Base-by-base conservation (phyloP, 2,888 invertebrate genomes). In the Drosophila dives region DNA sequence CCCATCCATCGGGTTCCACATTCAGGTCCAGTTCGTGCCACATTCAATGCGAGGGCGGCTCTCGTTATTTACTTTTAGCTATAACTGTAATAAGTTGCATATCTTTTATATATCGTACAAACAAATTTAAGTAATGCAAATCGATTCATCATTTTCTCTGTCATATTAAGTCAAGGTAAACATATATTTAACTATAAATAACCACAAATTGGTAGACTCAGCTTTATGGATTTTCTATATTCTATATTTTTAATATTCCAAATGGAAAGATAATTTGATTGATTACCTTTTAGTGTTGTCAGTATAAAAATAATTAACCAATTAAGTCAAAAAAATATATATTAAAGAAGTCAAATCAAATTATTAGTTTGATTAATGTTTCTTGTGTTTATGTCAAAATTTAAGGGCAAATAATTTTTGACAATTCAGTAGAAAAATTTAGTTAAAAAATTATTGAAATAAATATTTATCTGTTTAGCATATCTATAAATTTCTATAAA, bases 11-110 rank as follows among this genome's bases (percentile, higher is more conserved):
- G 36, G 26, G 36, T n/a, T 45, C 20, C 45, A 45, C 20, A 15
- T 45, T n/a, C 54, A 65, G 75, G 85, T 74, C 77, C 79, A 83
- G 67, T 82, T 84, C 83, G 86, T 83, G 85, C 79, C 75, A 71
- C 77, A 76, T 82, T 76, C 82, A 82, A 56, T 68, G 70, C 84
- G 86, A 85, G 86, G 85, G 86, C 20, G 54, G 68, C 20, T 5
- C 26, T 38, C 23, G 34, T 5, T 8, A 15, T 53, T 53, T 10
- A 17, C 50, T 11, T 3, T n/a, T 11, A 29, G 3, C 15, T 23
- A 15, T 8, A 8, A 23, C 23, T 15, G 23, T 2, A 15, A 0
- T 7, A 15, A 8, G 15, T 2, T 45, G 12, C 7, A 1, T 23
- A 45, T 45, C 20, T 45, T 20, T 20, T 3, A 7, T 1, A 20